These are phyloP conservation scores for Spialia ferax DNA, from an alignment of 2,888 invertebrate species.

Conservation along the genomic window DNA sequence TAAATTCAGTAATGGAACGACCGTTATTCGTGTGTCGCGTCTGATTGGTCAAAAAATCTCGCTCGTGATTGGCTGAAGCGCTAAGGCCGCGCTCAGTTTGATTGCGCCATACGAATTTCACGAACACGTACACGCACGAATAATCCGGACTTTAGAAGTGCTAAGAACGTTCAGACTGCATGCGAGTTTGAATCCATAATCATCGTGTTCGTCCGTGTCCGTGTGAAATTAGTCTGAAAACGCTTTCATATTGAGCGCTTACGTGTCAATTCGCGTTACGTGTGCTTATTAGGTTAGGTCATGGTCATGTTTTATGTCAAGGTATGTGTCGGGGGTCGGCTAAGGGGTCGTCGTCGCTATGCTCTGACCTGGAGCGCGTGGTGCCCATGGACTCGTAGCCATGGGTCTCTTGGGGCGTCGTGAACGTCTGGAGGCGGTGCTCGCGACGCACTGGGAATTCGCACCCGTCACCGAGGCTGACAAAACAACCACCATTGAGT, in stretches of 20 bases:
- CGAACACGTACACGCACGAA: no score
- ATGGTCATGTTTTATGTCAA: slow-evolving; percentile 57
- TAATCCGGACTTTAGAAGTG: no score
- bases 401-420: slow-evolving; percentile 75
- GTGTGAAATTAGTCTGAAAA: no score
- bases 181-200: no score
- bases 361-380: slow-evolving; percentile 93
- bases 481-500: slow-evolving; percentile 65
- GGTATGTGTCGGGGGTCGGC: slow-evolving; percentile 70
- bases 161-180: no score
- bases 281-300: not conserved
- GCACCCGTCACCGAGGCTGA: slow-evolving; percentile 96
- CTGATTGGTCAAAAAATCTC: slow-evolving; percentile 23
- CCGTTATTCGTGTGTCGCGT: slow-evolving; percentile 15
- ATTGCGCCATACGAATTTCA: no score
- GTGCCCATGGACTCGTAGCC: slow-evolving; percentile 96
- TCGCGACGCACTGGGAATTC: slow-evolving; percentile 93
- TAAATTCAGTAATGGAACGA: not conserved
- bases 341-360: slow-evolving; percentile 53
- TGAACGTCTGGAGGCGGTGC: slow-evolving; percentile 82
- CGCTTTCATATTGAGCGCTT: no score
- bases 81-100: no score
- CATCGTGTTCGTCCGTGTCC: no score
- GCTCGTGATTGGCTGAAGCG: slow-evolving; percentile 39
- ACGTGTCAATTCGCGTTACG: not conserved